These are phyloP conservation scores for Aphidius ervi DNA, from an alignment of 1,140 invertebrate species.

Conservation along the genomic window DNA sequence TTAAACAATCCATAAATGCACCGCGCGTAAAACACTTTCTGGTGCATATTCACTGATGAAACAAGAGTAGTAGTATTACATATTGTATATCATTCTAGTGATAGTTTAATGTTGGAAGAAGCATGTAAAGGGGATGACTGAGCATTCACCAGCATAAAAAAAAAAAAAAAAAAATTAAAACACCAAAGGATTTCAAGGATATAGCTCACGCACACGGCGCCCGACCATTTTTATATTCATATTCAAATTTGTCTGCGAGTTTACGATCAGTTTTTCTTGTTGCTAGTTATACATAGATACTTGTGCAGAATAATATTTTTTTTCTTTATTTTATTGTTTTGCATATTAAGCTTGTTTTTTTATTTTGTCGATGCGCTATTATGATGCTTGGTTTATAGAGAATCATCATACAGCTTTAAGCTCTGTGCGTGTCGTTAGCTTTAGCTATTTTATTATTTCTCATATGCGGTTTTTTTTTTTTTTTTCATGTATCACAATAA, in stretches of 20 bases:
- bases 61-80: slow-evolving; percentile 14
- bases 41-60: slow-evolving; percentile 12
- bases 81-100: not conserved
- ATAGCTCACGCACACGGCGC: not conserved
- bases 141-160: slow-evolving; percentile 2
- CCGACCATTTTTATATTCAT: slow-evolving; percentile 45
- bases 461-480: slow-evolving; percentile 1
- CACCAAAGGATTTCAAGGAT: slow-evolving; percentile 7
- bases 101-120: not conserved
- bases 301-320: slow-evolving; percentile 26
- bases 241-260: slow-evolving; percentile 46
- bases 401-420: not conserved
- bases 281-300: slow-evolving; percentile 33
- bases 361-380: no score
- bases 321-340: no score
- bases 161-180: not conserved
- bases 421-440: slow-evolving; percentile 7
- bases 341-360: no score
- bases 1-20: slow-evolving; percentile 54
- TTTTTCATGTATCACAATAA: not conserved
- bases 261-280: slow-evolving; percentile 39
- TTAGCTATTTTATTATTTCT: no score
- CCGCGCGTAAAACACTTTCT: slow-evolving; percentile 46
- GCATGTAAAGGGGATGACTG: not conserved
- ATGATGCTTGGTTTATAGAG: not conserved